Evolutionary conservation across 2,113 vertebrate genomes (phyloP), one percentile per base, ranked within the genome.

Genomic region (Blennius ocellaris): DNA sequence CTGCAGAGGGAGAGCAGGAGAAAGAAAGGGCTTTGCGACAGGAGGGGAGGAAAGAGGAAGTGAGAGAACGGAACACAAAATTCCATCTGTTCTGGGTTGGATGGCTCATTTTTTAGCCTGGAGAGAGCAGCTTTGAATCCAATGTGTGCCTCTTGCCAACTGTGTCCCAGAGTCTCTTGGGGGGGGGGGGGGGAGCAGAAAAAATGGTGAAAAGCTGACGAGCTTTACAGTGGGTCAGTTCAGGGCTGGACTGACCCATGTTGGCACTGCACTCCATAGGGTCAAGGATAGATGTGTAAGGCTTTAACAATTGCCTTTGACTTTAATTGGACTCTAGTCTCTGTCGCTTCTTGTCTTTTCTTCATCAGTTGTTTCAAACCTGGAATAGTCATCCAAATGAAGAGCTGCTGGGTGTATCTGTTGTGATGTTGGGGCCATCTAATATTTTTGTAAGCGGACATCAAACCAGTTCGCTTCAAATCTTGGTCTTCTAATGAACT

Each of bases 81-180:
- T 92, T 93, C 94, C 92, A 94, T 94, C 93, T 94, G 93, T 87
- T 90, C 87, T 90, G 80, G 76, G 84, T 92, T 90, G 91, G 87
- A 89, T 78, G 76, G 89, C 89, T 92, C 56, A 67, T 85, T 90
- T 91, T 90, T 92, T 91, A 84, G 86, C 90, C 91, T 90, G 77
- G 83, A 92, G 90, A 92, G 91, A 92, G 81, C 80, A 87, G 90
- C 90, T 90, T 92, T 94, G 90, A 90, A 91, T 90, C 91, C 86
- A 92, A 89, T 90, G 92, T 91, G 78, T 81, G 83, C 73, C 87
- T 84, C 80, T 88, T 89, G 91, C 93, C 90, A 93, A 92, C 86
- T 94, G 88, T 92, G 89, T 82, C 90, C 80, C 44, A 69, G 56
- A 78, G 84, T 93, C 91, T 85, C 89, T 87, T 75, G 81, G 84